phyloP scores from a whole-genome alignment of 2,113 vertebrate species.

The Montifringilla adamsi region DNA sequence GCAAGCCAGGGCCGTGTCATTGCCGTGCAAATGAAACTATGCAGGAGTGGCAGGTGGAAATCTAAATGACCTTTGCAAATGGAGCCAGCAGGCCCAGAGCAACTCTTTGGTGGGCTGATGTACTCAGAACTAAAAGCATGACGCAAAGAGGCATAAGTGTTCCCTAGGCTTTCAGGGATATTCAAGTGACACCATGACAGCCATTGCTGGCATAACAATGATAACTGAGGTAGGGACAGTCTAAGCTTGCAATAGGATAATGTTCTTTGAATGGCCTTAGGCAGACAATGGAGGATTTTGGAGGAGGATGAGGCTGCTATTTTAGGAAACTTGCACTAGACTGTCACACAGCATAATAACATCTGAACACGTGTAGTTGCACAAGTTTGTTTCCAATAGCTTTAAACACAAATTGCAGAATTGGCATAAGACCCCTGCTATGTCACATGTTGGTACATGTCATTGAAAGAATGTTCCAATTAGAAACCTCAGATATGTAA shows the following conservation, averaged over 20 bases:
- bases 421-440: neutral
- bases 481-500: neutral
- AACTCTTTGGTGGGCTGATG: neutral
- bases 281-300: conserved; percentile 43
- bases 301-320: conserved; percentile 9
- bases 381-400: neutral
- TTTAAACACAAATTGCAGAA: neutral
- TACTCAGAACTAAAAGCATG: neutral
- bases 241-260: conserved; percentile 29
- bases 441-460: neutral
- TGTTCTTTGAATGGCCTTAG: conserved; percentile 28
- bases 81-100: neutral
- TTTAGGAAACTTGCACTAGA: neutral
- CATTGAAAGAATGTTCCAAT: neutral
- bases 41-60: neutral
- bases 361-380: neutral
- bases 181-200: neutral
- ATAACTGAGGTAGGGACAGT: neutral
- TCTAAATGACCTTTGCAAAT: neutral
- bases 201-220: neutral
- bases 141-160: neutral
- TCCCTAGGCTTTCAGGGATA: neutral
- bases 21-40: neutral
- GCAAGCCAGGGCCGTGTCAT: neutral
- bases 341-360: neutral